phyloP scores from a whole-genome alignment of 2,113 vertebrate genomes.

The Capreolus pygargus region DNA sequence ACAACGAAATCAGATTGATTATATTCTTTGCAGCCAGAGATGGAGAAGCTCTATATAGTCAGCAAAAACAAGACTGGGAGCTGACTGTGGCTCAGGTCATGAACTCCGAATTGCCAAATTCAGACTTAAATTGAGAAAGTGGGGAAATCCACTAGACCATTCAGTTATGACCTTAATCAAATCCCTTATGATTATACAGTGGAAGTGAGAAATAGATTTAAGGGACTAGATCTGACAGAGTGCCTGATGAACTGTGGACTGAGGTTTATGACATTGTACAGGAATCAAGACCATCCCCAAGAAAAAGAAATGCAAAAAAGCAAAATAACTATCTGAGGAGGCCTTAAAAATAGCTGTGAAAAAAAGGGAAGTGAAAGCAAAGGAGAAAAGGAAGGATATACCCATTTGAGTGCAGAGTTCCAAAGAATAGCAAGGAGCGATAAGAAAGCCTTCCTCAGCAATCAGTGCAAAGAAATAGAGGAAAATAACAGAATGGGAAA shows the following conservation, averaged over 20 bases:
- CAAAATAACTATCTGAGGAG: too few relatives aligned
- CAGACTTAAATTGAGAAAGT: background rate
- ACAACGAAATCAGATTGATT: background rate
- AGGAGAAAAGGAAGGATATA: background rate
- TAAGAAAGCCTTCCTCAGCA: background rate
- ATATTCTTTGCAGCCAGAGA: background rate
- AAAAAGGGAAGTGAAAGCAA: background rate
- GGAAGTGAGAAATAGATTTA: background rate
- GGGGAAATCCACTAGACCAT: background rate
- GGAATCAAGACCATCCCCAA: too few relatives aligned
- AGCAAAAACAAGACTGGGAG: background rate
- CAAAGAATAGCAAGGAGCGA: background rate
- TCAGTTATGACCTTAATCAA: background rate
- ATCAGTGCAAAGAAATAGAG: background rate
- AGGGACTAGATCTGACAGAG: background rate
- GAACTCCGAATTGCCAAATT: background rate
- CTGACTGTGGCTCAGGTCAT: background rate
- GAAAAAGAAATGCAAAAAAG: too few relatives aligned
- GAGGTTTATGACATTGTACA: background rate
- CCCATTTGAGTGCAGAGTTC: background rate
- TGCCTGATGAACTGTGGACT: background rate
- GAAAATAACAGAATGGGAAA: background rate
- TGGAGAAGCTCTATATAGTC: background rate
- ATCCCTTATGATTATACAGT: background rate
- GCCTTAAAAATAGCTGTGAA: background rate